Evolutionary conservation across 2,888 invertebrate genomes (phyloP).

Genomic region (Macrosiphum euphorbiae): DNA sequence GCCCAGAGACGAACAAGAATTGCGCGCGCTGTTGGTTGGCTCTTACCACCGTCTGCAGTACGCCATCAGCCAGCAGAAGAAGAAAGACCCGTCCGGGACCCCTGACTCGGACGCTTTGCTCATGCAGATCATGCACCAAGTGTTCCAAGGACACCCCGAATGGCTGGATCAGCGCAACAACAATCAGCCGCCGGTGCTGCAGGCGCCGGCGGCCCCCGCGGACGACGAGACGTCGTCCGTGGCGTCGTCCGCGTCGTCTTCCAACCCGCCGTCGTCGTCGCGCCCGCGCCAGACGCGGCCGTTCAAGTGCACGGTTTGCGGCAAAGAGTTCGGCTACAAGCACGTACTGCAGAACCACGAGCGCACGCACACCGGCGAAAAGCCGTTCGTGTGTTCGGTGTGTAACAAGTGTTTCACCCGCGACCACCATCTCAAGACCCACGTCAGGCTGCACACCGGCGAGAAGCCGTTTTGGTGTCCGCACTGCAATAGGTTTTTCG

Average conservation of each 20-base stretch:
- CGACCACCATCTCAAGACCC: slow-evolving; percentile 93
- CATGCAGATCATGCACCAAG: slow-evolving; percentile 56
- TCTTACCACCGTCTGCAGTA: neutral
- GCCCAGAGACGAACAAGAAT: slow-evolving; percentile 47
- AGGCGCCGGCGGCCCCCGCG: neutral
- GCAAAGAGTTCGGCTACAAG: slow-evolving; percentile 92
- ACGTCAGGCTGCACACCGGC: slow-evolving; percentile 92
- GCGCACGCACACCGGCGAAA: slow-evolving; percentile 94
- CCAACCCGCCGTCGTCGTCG: slow-evolving; percentile 50
- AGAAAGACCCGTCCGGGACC: neutral
- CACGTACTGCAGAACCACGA: slow-evolving; percentile 95
- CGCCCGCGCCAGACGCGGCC: slow-evolving; percentile 76
- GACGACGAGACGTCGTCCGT: slow-evolving; percentile 62
- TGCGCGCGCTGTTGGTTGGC: slow-evolving; percentile 37
- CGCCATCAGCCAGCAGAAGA: neutral
- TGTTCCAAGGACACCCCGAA: slow-evolving; percentile 49
- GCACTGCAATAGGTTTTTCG: slow-evolving; percentile 92
- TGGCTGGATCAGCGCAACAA: slow-evolving; percentile 58
- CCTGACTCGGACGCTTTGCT: slow-evolving; percentile 34
- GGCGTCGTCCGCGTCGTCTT: slow-evolving; percentile 59
- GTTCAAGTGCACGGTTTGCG: slow-evolving; percentile 90
- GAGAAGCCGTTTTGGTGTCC: slow-evolving; percentile 94
- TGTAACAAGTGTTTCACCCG: slow-evolving; percentile 93
- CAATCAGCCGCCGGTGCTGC: slow-evolving; percentile 47
- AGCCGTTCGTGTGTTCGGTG: slow-evolving; percentile 92